Base-by-base conservation (phyloP, 35 echinoderm and acorn worm genomes). In the Apostichopus parvimensis region DNA sequence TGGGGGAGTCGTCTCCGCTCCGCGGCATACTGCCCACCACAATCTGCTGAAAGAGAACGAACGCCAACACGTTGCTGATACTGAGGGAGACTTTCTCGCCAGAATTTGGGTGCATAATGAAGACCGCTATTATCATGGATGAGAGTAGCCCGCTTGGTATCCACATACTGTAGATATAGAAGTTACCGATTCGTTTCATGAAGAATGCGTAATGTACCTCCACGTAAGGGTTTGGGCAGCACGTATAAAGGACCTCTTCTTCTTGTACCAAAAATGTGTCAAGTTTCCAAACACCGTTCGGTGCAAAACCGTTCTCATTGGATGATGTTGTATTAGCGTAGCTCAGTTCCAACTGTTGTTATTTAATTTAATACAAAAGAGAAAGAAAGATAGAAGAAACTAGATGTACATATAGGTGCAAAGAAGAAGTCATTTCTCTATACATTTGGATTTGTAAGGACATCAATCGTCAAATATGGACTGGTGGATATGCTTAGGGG, bases 21-120 rank as follows among this genome's bases (percentile, higher is more conserved):
- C 91, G 85, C 15, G 94, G 94, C 94, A 95, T 90, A 64, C 61
- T 93, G 2, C 90, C 94, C 17, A 79, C 77, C 15, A 95, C 83
- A 21, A 95, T 82, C 78, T 95, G 94, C 53, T 95, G 94, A 56
- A 95, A 95, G 53, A 95, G 59, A 1, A 95, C 86, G 13, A 95
- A 82, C 4, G 94, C 91, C 26, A 95, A 54, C 1, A 95, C 83
- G 25, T 95, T 95, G 91, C 80, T 95, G 18, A 95, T 73, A 18
- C 90, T 83, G 7, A 95, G 79, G n/a, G 94, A 81, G 14, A 95
- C 65, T 58, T 84, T 84, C 57, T 95, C 94, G 10, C 94, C 94
- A 2, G 84, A 93, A 12, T 95, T 90, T 5, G 94, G 91, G 45
- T 87, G 94, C 56, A 95, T 77, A 10, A 66, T 62, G 53, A 95